Evolutionary conservation across 2,797 vertebrate species (phyloP).

Genomic region (Chaenodraco wilsoni): DNA sequence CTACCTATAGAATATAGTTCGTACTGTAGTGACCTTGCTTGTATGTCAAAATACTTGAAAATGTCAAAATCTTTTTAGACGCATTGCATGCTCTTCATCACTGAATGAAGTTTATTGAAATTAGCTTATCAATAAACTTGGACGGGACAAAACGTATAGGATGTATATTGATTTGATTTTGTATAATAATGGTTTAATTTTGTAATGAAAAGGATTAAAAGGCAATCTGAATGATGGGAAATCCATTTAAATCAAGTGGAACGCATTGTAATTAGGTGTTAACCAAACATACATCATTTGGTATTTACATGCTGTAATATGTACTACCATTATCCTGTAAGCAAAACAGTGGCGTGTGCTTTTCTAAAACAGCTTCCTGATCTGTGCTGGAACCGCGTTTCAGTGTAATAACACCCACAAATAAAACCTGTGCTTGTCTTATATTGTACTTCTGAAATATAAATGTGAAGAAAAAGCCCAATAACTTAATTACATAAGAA

Average conservation of each 20-base stretch:
- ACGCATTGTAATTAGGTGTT: neutral
- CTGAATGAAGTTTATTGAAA: neutral
- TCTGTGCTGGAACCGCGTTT: neutral
- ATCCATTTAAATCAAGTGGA: neutral
- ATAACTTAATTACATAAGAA: too few species aligned
- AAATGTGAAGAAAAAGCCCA: too few species aligned
- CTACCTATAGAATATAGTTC: too few species aligned
- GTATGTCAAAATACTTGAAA: too few species aligned
- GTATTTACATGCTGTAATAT: neutral
- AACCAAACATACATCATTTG: neutral
- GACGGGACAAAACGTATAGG: too few species aligned
- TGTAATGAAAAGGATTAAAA: neutral
- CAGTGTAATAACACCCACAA: neutral
- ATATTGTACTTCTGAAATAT: too few species aligned
- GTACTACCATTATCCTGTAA: neutral
- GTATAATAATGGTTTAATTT: neutral
- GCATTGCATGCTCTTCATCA: neutral
- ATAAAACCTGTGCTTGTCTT: too few species aligned
- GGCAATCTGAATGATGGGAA: neutral
- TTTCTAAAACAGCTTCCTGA: slow-evolving; percentile 13
- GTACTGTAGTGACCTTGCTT: too few species aligned
- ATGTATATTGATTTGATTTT: neutral
- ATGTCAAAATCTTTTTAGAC: neutral
- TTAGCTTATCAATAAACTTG: neutral
- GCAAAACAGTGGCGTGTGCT: neutral